Conservation (phyloP, 2,888 invertebrate genomes). For the Trachelus tabidus region DNA sequence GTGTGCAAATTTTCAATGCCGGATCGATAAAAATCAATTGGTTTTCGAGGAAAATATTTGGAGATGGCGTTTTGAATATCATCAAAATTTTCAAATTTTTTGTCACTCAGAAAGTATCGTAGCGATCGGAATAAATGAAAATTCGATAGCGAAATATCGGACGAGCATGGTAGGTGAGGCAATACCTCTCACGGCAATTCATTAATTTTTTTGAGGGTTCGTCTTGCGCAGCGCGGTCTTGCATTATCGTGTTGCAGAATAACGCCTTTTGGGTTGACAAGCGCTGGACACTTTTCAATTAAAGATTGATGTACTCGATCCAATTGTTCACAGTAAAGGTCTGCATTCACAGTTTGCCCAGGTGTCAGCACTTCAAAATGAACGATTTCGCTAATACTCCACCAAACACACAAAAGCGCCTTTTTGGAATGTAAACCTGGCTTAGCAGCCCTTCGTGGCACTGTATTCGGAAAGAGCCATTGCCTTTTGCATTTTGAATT, state of each 20-base stretch:
- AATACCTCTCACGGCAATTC: constrained; percentile 11
- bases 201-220: constrained; percentile 17
- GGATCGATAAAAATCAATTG: constrained; percentile 17
- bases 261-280: constrained; percentile 24
- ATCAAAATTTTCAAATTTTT: constrained; percentile 20
- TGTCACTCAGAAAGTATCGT: constrained; percentile 15
- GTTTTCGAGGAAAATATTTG: constrained; percentile 23
- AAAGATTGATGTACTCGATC: constrained; percentile 26
- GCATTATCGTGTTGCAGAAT: constrained; percentile 20
- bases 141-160: not conserved
- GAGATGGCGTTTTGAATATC: constrained; percentile 18
- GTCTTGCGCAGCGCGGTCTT: constrained; percentile 20
- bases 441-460: constrained; percentile 16
- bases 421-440: constrained; percentile 21
- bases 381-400: constrained; percentile 17
- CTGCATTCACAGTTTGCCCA: constrained; percentile 29
- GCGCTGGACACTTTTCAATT: constrained; percentile 24
- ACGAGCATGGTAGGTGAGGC: constrained; percentile 5
- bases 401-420: constrained; percentile 22
- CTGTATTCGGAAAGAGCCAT: constrained; percentile 17
- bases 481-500: constrained; percentile 15
- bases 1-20: constrained; percentile 15
- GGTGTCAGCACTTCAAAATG: constrained; percentile 29
- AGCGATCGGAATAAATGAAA: constrained; percentile 17
- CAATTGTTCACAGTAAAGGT: constrained; percentile 30